These are phyloP conservation scores for Epinephelus fuscoguttatus DNA, from an alignment of 2,113 vertebrate genomes.

Conservation along the genomic window DNA sequence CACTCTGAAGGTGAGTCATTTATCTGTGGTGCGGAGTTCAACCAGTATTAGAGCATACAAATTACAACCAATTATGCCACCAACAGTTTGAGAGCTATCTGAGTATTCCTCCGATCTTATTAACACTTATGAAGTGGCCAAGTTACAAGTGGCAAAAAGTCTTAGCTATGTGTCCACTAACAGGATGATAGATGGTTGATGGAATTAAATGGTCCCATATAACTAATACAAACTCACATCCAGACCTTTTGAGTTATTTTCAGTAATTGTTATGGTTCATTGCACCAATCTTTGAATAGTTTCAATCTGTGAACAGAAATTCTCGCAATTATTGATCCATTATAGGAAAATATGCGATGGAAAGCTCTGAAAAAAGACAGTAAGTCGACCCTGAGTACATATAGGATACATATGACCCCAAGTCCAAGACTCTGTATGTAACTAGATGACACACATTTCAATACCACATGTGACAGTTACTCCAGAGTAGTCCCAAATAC, in stretches of 20 bases:
- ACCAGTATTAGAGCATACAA: background rate
- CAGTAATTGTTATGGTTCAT: background rate
- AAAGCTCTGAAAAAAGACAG: background rate
- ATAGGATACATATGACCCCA: background rate
- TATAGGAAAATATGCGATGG: background rate
- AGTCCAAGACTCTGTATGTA: background rate
- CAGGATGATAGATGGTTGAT: background rate
- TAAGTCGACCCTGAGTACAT: background rate
- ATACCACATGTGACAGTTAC: too few species aligned
- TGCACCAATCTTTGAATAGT: too few species aligned
- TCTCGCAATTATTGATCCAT: background rate
- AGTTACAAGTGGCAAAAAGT: background rate
- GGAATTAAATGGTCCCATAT: background rate
- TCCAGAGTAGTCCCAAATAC: too few species aligned
- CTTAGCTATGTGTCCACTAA: background rate
- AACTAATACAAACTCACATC: background rate
- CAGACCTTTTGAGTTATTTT: background rate
- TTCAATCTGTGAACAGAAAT: background rate
- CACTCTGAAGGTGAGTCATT: background rate
- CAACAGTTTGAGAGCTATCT: slow-evolving; percentile 8
- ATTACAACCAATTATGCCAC: slow-evolving; percentile 1
- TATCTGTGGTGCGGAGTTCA: slow-evolving; percentile 6
- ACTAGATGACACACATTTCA: too few species aligned
- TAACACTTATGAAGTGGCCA: background rate
- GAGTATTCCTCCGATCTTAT: background rate